phyloP scores from a whole-genome alignment of 2,797 vertebrate genomes.

The Urocyon cinereoargenteus region DNA sequence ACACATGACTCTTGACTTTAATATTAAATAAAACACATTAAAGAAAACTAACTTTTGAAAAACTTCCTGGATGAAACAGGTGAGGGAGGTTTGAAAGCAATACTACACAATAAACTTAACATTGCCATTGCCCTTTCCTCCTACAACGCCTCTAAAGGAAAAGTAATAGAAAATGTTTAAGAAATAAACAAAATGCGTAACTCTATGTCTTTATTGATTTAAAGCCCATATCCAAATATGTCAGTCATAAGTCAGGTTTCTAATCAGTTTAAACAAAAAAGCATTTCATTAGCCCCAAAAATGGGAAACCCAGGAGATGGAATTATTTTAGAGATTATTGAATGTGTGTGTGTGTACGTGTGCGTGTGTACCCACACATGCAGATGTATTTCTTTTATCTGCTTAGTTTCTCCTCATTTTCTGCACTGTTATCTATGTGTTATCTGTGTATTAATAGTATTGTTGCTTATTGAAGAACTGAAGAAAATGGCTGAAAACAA shows the following conservation, averaged over 20 bases:
- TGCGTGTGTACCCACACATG: no score
- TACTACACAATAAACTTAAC: background rate
- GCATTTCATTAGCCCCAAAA: background rate
- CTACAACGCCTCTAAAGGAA: background rate
- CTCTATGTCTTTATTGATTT: background rate
- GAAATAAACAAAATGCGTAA: background rate
- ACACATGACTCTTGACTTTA: background rate
- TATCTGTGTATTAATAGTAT: background rate
- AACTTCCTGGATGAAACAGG: background rate
- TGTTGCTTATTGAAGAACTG: background rate
- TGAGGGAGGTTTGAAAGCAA: background rate
- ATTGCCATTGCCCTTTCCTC: background rate
- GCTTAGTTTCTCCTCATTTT: background rate
- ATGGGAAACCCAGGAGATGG: background rate
- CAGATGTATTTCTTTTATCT: background rate
- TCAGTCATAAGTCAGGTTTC: background rate
- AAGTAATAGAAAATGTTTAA: background rate
- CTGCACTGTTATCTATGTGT: background rate
- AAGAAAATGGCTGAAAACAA: background rate
- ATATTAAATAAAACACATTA: background rate
- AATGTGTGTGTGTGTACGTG: background rate
- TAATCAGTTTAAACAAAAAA: slow-evolving; percentile 47
- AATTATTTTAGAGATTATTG: background rate
- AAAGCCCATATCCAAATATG: background rate
- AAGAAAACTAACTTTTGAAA: background rate